Evolutionary conservation across 2,888 invertebrate species (phyloP), one percentile per base, ranked within the genome.

Genomic region (Griposia aprilina): DNA sequence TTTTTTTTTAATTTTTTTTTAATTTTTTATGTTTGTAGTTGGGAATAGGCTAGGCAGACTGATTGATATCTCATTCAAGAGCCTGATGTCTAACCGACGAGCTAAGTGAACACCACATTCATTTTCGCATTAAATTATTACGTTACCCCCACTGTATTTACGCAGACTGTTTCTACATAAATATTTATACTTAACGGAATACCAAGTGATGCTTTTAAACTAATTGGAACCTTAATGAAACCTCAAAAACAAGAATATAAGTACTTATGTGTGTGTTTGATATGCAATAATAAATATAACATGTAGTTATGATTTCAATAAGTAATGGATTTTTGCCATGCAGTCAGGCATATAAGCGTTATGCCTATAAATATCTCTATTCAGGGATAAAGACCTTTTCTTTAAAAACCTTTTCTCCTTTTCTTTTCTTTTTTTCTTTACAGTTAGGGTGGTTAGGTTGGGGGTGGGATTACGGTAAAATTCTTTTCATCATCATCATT

Each of bases 201-300:
- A 41, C 23, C 23, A 69, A 55, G 17, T 30, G 30, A 74, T 45
- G 67, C 62, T 76, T 78, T 76, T 68, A 36, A 68, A 62, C 45
- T 76, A 76, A 76, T 76, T 78, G 67, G 45, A 55, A 62, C 2
- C 13, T 60, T 78, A 55, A 67, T 76, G 8, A 76, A 67, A 78
- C n/a, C 30, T 41, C 26, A 23, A 17, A 69, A 10, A 45, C 7
- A 41, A 23, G 52, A 52, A 41, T 36, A 20, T 36, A 48, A 15
- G 13, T 59, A 20, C 13, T 5, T 60, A 60, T 48, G 8, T 48
- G 20, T 50, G 20, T n/a, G 3, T 55, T 15, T 30, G 30, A 23
- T 36, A 71, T n/a, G 8, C 30, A 48, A n/a, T 10, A 65, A n/a
- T 41, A 41, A 65, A 65, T 41, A 41, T 65, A 41, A 4, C 15